Evolutionary conservation across 2,888 invertebrate species (phyloP).

Genomic region (Rhodophaea formosa): DNA sequence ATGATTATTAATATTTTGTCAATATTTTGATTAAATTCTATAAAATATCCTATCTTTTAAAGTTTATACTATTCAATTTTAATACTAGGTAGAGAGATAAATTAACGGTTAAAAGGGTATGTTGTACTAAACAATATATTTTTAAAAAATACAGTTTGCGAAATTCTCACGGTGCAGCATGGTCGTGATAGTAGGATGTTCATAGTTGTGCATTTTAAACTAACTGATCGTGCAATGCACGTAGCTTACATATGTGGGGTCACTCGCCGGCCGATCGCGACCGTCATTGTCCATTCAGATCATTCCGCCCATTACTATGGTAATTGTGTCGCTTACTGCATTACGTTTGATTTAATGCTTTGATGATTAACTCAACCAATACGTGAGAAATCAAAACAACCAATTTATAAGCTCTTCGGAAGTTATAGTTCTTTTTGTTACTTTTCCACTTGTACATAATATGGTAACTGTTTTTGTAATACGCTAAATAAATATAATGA

Average conservation of each 20-base stretch:
- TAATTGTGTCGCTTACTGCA: slow-evolving; percentile 41
- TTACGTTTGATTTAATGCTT: slow-evolving; percentile 39
- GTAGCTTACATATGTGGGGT: slow-evolving; percentile 41
- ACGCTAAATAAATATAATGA: slow-evolving; percentile 79
- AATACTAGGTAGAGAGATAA: no score
- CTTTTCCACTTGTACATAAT: slow-evolving; percentile 82
- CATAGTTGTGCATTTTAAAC: slow-evolving; percentile 70
- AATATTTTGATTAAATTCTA: no score
- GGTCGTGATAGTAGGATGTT: slow-evolving; percentile 56
- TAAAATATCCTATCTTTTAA: no score
- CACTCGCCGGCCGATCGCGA: slow-evolving; percentile 52
- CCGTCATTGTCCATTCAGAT: slow-evolving; percentile 53
- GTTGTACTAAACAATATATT: not conserved
- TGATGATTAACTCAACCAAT: slow-evolving; percentile 31
- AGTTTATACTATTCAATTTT: no score
- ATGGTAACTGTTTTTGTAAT: slow-evolving; percentile 81
- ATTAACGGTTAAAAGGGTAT: not conserved
- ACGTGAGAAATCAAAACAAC: no score
- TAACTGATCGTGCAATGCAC: slow-evolving; percentile 48
- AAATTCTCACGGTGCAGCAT: slow-evolving; percentile 35
- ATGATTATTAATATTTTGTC: no score
- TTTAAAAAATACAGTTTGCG: slow-evolving; percentile 25
- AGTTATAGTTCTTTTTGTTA: no score
- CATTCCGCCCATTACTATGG: slow-evolving; percentile 46
- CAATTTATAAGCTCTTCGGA: no score